Evolutionary conservation across 2,888 invertebrate species (phyloP), one percentile per base, ranked within the genome.

Genomic region (Volucella bombylans): DNA sequence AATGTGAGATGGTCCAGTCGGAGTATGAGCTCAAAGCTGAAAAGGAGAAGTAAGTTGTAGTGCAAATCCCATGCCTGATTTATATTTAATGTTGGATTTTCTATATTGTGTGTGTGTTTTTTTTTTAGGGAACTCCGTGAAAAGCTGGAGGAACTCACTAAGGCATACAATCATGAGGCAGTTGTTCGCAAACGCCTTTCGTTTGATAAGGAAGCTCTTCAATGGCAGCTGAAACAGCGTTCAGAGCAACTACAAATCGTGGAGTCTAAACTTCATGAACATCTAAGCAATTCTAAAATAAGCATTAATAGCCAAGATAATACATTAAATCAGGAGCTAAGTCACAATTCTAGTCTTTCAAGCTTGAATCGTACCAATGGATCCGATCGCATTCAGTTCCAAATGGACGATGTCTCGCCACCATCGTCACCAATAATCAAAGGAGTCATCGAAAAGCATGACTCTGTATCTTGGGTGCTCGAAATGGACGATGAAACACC

Each of bases 171-270:
- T 59, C 94, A 96, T 73, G 96, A 97, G 90, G 93, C 94, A 1
- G 95, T 96, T 89, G 96, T 96, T 87, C 96, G 96, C 88, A 94
- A 95, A 82, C 93, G 97, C 1, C 92, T 97, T 59, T 94, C 94
- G 0, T 95, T 96, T 89, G 94, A 96, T 89, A 97, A 97, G 90
- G 98, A 98, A 92, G 97, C 97, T 91, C 93, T 98, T 2, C 94
- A 96, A 88, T 98, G 97, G 94, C 96, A 96, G 89, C 93, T 98
- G 77, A 94, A 96, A 88, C 96, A 97, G 90, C 96, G 96, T 90
- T 95, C 95, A 74, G 95, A 96, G 91, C 95, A 96, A 55, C 93
- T 91, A 12, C 89, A 89, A 45, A 87, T 90, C 31, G 89, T 90
- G 1, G 90, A 90, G 78, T 87, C 88, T 0, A 90, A 91, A 82